phyloP scores from a whole-genome alignment of 2,888 invertebrate species.

The Malacosoma neustria region DNA sequence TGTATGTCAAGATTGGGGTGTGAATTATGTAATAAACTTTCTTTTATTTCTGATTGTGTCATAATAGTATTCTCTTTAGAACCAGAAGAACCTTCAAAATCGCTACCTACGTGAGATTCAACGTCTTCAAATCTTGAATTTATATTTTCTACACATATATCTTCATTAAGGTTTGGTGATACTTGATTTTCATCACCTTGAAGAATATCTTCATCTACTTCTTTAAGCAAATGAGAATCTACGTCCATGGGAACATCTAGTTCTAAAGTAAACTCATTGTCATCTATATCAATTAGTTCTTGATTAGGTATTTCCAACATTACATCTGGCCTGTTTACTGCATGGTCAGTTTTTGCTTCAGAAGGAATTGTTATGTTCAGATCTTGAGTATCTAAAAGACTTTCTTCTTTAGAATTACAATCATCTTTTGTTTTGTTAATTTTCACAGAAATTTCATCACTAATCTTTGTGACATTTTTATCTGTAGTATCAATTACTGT shows the following conservation, averaged over 20 bases:
- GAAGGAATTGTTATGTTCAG: background rate
- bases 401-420: background rate
- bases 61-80: background rate
- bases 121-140: background rate
- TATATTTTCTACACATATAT: background rate
- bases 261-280: constrained; percentile 19
- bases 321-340: constrained; percentile 42
- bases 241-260: constrained; percentile 4
- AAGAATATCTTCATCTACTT: background rate
- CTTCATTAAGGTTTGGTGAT: background rate
- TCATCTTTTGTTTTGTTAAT: background rate
- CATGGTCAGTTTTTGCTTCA: constrained; percentile 20
- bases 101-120: background rate
- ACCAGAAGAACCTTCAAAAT: too few relatives aligned
- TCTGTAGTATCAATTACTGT: background rate
- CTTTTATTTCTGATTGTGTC: background rate
- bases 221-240: background rate
- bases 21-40: background rate
- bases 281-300: constrained; percentile 35
- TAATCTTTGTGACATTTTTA: background rate
- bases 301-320: constrained; percentile 59
- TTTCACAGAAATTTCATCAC: background rate
- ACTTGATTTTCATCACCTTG: background rate
- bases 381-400: background rate
- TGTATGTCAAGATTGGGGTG: background rate